phyloP scores from a whole-genome alignment of 1,140 invertebrate genomes.

The Bicyclus anynana region DNA sequence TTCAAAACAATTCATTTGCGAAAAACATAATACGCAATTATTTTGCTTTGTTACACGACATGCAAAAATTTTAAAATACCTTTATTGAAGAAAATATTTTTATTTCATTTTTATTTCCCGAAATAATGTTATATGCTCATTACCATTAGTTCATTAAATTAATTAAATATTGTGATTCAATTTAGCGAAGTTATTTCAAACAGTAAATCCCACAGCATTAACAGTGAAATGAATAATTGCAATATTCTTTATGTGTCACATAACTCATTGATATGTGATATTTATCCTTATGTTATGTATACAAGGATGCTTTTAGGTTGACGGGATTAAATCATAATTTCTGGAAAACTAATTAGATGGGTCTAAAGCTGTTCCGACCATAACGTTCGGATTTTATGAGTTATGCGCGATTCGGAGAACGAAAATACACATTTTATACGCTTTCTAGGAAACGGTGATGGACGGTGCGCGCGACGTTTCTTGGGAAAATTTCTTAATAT shows the following conservation, averaged over 20 bases:
- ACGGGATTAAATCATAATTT: constrained; percentile 17
- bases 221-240: constrained; percentile 14
- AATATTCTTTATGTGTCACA: constrained; percentile 6
- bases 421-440: constrained; percentile 29
- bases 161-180: too few species aligned
- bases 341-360: constrained; percentile 40
- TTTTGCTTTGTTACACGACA: too few species aligned
- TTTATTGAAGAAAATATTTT: too few species aligned
- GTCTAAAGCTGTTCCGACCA: constrained; percentile 30
- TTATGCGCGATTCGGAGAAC: constrained; percentile 41
- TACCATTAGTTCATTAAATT: too few species aligned
- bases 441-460: constrained; percentile 29
- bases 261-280: background rate
- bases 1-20: too few species aligned
- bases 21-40: too few species aligned
- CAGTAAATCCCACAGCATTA: too few species aligned
- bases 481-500: background rate
- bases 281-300: background rate
- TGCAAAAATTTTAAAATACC: too few species aligned
- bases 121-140: too few species aligned
- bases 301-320: constrained; percentile 7
- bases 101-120: too few species aligned
- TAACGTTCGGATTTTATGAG: constrained; percentile 40
- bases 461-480: background rate
- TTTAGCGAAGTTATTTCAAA: too few species aligned